phyloP scores from a whole-genome alignment of 2,113 vertebrate species.

The Bungarus multicinctus region DNA sequence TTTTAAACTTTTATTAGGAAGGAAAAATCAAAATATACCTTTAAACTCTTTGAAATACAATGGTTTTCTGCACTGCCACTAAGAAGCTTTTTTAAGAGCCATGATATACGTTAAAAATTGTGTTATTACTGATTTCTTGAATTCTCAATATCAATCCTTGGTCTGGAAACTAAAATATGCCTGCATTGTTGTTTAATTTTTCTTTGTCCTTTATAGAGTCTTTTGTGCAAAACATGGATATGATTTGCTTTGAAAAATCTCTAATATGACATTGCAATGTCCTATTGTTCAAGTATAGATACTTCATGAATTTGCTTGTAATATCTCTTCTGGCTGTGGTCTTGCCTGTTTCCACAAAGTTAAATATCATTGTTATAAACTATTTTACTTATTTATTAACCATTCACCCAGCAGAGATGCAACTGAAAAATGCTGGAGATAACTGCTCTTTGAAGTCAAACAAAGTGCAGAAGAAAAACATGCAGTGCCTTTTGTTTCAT shows the following conservation, averaged over 20 bases:
- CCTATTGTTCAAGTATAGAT: slow-evolving; percentile 51
- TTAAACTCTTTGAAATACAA: background rate
- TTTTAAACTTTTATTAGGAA: background rate
- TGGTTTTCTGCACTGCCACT: background rate
- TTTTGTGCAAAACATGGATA: slow-evolving; percentile 48
- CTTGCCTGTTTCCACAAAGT: slow-evolving; percentile 37
- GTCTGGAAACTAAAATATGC: slow-evolving; percentile 47
- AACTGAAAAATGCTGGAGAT: background rate
- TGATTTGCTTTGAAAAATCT: slow-evolving; percentile 43
- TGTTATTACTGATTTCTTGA: slow-evolving; percentile 39
- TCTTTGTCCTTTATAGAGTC: slow-evolving; percentile 30
- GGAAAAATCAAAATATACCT: background rate
- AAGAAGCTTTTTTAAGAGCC: slow-evolving; percentile 22
- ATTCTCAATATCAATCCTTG: slow-evolving; percentile 39
- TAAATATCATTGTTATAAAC: slow-evolving; percentile 30
- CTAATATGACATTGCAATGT: slow-evolving; percentile 43
- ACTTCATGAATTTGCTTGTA: slow-evolving; percentile 40
- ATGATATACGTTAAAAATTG: slow-evolving; percentile 22
- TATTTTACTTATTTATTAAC: slow-evolving; percentile 25
- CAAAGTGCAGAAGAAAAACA: background rate
- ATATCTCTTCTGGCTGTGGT: slow-evolving; percentile 3
- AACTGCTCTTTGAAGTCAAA: background rate
- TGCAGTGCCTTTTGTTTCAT: background rate
- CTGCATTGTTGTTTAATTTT: slow-evolving; percentile 28
- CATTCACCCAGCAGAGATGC: background rate